Evolutionary conservation across 2,888 invertebrate genomes (phyloP), one percentile per base, ranked within the genome.

Genomic region (Drosophila neoperkinsi): DNA sequence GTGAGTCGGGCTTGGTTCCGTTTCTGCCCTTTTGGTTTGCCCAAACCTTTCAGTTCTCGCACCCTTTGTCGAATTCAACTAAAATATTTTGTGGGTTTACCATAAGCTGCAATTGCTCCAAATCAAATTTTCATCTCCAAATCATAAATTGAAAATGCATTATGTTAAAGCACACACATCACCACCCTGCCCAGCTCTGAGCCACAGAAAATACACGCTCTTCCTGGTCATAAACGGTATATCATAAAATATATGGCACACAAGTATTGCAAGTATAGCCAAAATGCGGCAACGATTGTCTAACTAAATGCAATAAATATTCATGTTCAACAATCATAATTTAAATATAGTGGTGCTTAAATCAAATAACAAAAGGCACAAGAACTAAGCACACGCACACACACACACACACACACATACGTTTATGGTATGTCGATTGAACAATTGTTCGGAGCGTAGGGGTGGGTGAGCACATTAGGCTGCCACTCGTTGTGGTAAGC

Each of bases 281-380:
- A 38, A 61, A 71, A 36, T 71, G 64, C 30, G 46, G 55, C 71
- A 81, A 61, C 65, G 60, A 80, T 81, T 61, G 49, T 51, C 50
- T 56, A 52, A 62, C 58, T 52, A 53, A 81, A 55, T 57, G 83
- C 83, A 66, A 87, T 87, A 87, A 89, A 87, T 87, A 77, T 87
- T 75, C 85, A 87, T 84, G 74, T 85, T 89, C 82, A 80, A 87
- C 78, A 65, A 82, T 78, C 84, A 85, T 87, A 87, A 87, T 78
- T 87, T 83, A 89, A 72, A 87, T 71, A 82, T 83, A 82, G 59
- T 77, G 74, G 73, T 62, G 72, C 65, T 63, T 89, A 87, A 89
- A 89, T 87, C 87, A 86, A 67, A 71, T 68, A 78, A 76, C 78
- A 85, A 87, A 81, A 64, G 65, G 59, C 28, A 25, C 62, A 55